These are phyloP conservation scores for Arenaria interpres DNA, from an alignment of 2,113 vertebrate genomes.

Conservation along the genomic window DNA sequence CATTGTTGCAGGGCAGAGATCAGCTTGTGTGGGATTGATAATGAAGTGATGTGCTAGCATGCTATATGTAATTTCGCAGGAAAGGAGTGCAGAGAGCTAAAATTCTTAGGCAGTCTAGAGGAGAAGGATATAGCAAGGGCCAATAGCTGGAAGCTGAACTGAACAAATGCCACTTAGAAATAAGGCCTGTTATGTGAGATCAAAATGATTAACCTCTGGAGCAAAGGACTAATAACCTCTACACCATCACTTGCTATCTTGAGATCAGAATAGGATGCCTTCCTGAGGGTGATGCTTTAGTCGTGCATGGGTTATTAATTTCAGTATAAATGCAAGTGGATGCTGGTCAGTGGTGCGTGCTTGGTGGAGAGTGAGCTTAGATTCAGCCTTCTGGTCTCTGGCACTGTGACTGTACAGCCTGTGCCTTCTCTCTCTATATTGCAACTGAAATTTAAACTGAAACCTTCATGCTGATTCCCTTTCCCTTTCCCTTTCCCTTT, in stretches of 20 bases:
- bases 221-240: neutral
- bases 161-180: neutral
- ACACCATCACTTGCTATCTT: neutral
- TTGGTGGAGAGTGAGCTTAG: neutral
- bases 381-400: neutral
- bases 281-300: neutral
- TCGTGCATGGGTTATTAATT: neutral
- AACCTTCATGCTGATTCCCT: neutral
- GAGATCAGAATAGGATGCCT: neutral
- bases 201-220: neutral
- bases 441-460: neutral
- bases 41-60: neutral
- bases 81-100: neutral
- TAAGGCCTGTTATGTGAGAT: neutral
- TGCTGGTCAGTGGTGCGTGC: neutral
- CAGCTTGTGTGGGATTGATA: neutral
- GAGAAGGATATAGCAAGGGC: neutral
- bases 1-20: neutral
- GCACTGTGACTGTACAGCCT: neutral
- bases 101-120: neutral
- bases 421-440: neutral
- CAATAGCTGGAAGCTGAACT: neutral
- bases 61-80: neutral
- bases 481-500: rapidly evolving
- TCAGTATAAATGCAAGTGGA: neutral